Percentiles rank a stretch among this genome's conserved stretches.
phyloP scores from a whole-genome alignment of 2,888 invertebrate species.

The Stratiomys singularior region DNA sequence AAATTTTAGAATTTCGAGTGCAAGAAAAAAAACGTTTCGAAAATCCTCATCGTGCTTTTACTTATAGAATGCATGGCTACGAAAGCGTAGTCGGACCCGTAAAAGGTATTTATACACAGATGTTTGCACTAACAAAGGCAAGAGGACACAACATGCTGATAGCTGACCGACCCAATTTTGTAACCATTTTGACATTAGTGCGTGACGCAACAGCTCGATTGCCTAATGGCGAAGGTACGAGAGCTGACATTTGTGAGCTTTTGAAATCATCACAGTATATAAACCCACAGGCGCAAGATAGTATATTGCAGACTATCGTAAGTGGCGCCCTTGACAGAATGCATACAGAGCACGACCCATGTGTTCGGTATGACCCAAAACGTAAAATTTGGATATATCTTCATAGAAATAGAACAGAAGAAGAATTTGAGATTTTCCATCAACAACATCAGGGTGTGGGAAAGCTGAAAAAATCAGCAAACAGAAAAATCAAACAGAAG shows the following conservation, averaged over 20 bases:
- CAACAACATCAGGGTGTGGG: constrained; percentile 74
- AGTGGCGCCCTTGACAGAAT: constrained; percentile 91
- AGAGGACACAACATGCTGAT: constrained; percentile 86
- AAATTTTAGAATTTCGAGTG: constrained; percentile 78
- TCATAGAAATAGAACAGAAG: constrained; percentile 76
- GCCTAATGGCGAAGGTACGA: constrained; percentile 93
- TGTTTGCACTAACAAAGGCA: constrained; percentile 71
- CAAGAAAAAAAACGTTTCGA: constrained; percentile 88
- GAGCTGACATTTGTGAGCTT: constrained; percentile 90
- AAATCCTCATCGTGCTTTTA: constrained; percentile 91
- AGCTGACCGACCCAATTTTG: constrained; percentile 87
- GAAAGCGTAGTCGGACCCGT: constrained; percentile 85
- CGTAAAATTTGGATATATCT: constrained; percentile 96
- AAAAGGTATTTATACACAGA: constrained; percentile 79
- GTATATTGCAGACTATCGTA: constrained; percentile 77
- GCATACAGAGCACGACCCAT: constrained; percentile 88
- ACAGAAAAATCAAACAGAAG: constrained; percentile 57
- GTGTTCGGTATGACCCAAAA: constrained; percentile 91
- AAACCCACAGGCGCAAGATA: constrained; percentile 65
- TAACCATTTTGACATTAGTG: constrained; percentile 90
- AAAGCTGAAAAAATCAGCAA: constrained; percentile 67
- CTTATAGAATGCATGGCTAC: constrained; percentile 88
- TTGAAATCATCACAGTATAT: constrained; percentile 80
- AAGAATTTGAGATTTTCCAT: constrained; percentile 74
- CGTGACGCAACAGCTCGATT: constrained; percentile 92